phyloP scores from a whole-genome alignment of 1,140 invertebrate species.

The Macrotrachela quadricornifera region DNA sequence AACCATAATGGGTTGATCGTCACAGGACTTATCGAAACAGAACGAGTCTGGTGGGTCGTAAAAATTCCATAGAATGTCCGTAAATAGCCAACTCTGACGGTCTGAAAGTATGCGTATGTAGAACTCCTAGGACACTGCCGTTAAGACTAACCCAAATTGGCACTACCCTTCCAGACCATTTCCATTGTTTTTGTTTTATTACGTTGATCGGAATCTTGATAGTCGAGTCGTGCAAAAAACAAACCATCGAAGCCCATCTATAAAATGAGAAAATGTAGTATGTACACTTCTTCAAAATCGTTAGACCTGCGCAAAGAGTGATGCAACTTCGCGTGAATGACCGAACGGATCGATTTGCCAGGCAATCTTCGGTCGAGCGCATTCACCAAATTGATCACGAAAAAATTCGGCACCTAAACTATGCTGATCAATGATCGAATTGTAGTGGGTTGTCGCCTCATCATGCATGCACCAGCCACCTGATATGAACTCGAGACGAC shows the following conservation, averaged over 20 bases:
- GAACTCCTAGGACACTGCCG: no score
- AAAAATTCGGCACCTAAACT: slow-evolving; percentile 40
- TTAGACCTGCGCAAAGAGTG: slow-evolving; percentile 47
- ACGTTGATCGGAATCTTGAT: slow-evolving; percentile 51
- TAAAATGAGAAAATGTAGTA: slow-evolving; percentile 47
- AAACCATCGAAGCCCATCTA: slow-evolving; percentile 47
- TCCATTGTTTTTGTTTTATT: slow-evolving; percentile 45
- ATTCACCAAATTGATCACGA: slow-evolving; percentile 58
- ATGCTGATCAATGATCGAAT: slow-evolving; percentile 77
- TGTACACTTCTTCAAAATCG: no score
- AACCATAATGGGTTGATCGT: slow-evolving; percentile 48
- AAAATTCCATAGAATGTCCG: slow-evolving; percentile 44
- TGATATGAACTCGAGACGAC: no score
- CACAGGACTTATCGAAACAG: slow-evolving; percentile 64
- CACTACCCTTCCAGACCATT: slow-evolving; percentile 54
- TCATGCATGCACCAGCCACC: slow-evolving; percentile 50
- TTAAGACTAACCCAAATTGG: no score
- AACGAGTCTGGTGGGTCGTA: slow-evolving; percentile 63
- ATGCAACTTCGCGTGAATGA: slow-evolving; percentile 60
- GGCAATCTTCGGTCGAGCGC: slow-evolving; percentile 51
- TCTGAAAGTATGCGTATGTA: no score
- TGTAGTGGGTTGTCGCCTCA: slow-evolving; percentile 72
- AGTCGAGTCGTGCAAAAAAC: slow-evolving; percentile 67
- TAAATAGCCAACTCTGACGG: slow-evolving; percentile 23
- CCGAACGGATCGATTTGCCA: slow-evolving; percentile 90